Evolutionary conservation across 2,797 vertebrate genomes (phyloP).

Genomic region (Steatocranus sp.): DNA sequence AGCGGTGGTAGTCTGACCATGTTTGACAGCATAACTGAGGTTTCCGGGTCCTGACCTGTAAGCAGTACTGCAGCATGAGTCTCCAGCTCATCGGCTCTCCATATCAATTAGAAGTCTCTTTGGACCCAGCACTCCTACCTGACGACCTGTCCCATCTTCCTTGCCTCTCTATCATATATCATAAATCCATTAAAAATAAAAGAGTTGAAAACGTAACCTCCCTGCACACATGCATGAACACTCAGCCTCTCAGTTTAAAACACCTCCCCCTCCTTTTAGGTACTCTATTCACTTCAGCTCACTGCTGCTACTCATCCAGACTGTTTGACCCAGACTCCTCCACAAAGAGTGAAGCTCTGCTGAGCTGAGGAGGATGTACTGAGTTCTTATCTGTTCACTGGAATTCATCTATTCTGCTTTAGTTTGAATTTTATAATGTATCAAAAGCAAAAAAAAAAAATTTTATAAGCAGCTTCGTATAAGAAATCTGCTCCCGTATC

Average conservation of each 20-base stretch:
- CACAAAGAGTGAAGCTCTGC: not conserved
- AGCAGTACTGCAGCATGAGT: not conserved
- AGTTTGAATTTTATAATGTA: not conserved
- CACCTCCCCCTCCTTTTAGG: not conserved
- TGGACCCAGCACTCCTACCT: not conserved
- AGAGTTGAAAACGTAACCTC: not conserved
- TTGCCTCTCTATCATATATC: not conserved
- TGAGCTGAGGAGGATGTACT: not conserved
- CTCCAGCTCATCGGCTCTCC: not conserved
- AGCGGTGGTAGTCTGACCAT: not conserved
- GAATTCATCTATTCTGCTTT: not conserved
- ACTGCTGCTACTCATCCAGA: not conserved
- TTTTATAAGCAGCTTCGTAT: not conserved
- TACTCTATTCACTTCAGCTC: not conserved
- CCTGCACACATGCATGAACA: not conserved
- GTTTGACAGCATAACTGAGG: not conserved
- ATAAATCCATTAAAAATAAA: not conserved
- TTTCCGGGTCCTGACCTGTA: not conserved
- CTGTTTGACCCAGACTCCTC: not conserved
- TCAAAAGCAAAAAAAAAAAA: not conserved
- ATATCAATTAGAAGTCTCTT: not conserved
- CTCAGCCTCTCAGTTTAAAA: not conserved
- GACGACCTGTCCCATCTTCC: not conserved
- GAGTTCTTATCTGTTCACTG: not conserved
- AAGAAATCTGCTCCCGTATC: not conserved